These are phyloP conservation scores for Diprion similis DNA, from an alignment of 1,140 invertebrate species.

Conservation along the genomic window DNA sequence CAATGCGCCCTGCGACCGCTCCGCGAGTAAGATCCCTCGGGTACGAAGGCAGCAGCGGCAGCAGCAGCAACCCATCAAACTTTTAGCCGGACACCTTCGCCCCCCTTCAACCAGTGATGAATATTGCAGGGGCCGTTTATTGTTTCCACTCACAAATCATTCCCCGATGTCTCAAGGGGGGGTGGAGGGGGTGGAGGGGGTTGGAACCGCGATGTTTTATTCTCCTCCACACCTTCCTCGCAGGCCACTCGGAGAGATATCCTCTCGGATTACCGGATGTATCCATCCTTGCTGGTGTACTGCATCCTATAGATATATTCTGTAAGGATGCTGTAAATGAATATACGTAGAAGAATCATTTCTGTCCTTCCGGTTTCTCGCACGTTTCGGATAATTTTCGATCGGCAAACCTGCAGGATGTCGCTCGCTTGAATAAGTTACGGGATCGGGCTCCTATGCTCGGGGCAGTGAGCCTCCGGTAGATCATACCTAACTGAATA, in stretches of 20 bases:
- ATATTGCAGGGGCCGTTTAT: constrained; percentile 60
- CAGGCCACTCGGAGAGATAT: background rate
- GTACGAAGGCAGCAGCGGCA: background rate
- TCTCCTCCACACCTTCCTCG: constrained; percentile 29
- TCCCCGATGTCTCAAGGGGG: constrained; percentile 56
- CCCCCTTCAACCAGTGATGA: constrained; percentile 46
- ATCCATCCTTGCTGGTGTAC: no score
- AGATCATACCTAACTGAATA: background rate
- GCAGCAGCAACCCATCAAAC: constrained; percentile 52
- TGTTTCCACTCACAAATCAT: constrained; percentile 62
- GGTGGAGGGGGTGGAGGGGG: no score
- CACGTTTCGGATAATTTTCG: no score
- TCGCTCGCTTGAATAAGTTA: no score
- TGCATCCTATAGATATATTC: no score
- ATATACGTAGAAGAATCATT: no score
- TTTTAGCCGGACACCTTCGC: constrained; percentile 58
- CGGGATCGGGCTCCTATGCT: no score
- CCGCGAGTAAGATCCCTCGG: background rate
- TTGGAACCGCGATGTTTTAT: constrained; percentile 55
- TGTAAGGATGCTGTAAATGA: no score
- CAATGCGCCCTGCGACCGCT: background rate
- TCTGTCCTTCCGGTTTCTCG: no score
- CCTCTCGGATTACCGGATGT: background rate
- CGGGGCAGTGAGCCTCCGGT: background rate
- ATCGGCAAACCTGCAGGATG: no score